phyloP scores from a whole-genome alignment of 2,888 invertebrate species.

The Sthenelais limicola region DNA sequence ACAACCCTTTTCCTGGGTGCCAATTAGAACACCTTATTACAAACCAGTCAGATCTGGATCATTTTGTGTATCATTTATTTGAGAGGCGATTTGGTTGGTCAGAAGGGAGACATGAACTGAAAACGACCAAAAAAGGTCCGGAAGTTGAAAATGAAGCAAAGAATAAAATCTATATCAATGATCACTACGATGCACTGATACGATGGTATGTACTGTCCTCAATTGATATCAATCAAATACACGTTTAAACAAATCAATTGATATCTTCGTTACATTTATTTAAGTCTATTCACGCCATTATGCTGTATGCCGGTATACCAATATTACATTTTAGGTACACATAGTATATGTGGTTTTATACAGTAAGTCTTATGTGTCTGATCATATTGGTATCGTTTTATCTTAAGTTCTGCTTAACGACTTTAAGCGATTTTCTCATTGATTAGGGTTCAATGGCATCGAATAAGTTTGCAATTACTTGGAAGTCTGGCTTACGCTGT shows the following conservation, averaged over 20 bases:
- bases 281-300: too few species aligned
- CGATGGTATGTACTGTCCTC: conserved; percentile 56
- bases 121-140: conserved; percentile 48
- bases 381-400: too few species aligned
- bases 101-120: conserved; percentile 54
- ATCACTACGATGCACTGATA: conserved; percentile 56
- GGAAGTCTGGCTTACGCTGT: conserved; percentile 9
- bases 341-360: too few species aligned
- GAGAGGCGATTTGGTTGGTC: conserved; percentile 67
- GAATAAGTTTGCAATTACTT: conserved; percentile 18
- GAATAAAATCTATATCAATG: conserved; percentile 58
- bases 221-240: too few species aligned
- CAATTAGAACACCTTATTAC: conserved; percentile 17
- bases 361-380: too few species aligned
- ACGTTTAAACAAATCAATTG: too few species aligned
- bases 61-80: conserved; percentile 62
- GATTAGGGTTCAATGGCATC: conserved; percentile 27
- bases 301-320: too few species aligned
- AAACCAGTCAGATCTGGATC: conserved; percentile 49
- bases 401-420: not conserved
- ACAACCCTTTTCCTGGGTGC: conserved; percentile 32
- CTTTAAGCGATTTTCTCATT: not conserved
- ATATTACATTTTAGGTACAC: too few species aligned
- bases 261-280: too few species aligned
- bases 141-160: conserved; percentile 54